These are phyloP conservation scores for Trachelus stipa DNA, from an alignment of 2,888 invertebrate genomes.

Conservation along the genomic window DNA sequence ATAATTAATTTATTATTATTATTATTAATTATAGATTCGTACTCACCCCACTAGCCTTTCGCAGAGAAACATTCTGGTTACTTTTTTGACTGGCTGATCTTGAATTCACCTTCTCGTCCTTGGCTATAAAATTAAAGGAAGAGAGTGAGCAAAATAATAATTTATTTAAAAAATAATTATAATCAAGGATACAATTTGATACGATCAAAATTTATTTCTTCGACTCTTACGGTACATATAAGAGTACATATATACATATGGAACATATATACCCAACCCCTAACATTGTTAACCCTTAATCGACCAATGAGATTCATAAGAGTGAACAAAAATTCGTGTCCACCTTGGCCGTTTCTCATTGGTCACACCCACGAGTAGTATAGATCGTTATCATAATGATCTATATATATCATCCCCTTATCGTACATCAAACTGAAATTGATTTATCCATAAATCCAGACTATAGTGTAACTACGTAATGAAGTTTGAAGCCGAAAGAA, in stretches of 20 bases:
- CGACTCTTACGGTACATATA: too few species aligned
- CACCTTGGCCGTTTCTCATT: not conserved
- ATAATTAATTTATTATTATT: not conserved
- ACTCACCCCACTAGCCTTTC: constrained; percentile 65
- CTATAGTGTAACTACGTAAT: not conserved
- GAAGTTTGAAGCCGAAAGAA: not conserved
- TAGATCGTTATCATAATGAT: not conserved
- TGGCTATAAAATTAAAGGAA: constrained; percentile 48
- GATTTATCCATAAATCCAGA: not conserved
- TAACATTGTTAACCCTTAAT: not conserved
- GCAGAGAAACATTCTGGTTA: constrained; percentile 58
- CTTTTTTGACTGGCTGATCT: constrained; percentile 56
- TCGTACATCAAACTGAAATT: not conserved
- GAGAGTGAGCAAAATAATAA: not conserved
- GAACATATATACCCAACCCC: too few species aligned
- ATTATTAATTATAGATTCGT: not conserved
- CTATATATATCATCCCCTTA: not conserved
- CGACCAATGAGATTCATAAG: not conserved
- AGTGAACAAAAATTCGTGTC: not conserved
- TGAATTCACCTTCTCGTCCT: constrained; percentile 61
- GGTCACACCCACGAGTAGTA: not conserved
- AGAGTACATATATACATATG: too few species aligned
- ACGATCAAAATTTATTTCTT: not conserved
- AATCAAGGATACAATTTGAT: not conserved
- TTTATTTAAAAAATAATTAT: not conserved